These are phyloP conservation scores for Watsonalla cultraria DNA, from an alignment of 2,888 invertebrate species.

Conservation along the genomic window DNA sequence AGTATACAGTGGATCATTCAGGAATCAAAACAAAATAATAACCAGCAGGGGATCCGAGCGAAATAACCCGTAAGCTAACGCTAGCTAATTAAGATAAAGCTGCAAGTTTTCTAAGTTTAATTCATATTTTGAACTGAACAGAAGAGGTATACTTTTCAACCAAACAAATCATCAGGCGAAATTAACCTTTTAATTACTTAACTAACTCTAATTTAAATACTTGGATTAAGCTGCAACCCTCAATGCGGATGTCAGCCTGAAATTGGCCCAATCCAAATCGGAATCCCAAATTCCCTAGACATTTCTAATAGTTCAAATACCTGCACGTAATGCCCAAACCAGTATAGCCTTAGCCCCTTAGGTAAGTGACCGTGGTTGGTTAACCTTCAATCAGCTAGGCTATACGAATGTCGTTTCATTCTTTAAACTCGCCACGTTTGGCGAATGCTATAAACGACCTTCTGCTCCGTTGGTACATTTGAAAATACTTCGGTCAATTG, in stretches of 20 bases:
- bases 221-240: no score
- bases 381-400: slow-evolving; percentile 2
- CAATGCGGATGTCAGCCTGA: not conserved
- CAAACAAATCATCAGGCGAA: no score
- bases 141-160: no score
- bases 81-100: no score
- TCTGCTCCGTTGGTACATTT: not conserved
- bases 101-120: no score
- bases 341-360: not conserved
- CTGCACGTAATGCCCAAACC: not conserved
- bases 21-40: no score
- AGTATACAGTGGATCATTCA: no score
- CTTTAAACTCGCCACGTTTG: not conserved
- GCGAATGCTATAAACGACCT: slow-evolving; percentile 3
- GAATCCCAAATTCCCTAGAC: not conserved
- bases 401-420: not conserved
- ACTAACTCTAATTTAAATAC: no score
- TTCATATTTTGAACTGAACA: no score
- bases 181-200: no score
- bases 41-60: no score
- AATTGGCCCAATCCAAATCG: not conserved
- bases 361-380: not conserved
- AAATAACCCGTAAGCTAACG: no score
- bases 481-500: not conserved
- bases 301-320: not conserved